A percentile compares a stretch with the other conserved stretches of the same genome.
Conservation (phyloP, 2,888 invertebrate species). For the Campoplex capitator region DNA sequence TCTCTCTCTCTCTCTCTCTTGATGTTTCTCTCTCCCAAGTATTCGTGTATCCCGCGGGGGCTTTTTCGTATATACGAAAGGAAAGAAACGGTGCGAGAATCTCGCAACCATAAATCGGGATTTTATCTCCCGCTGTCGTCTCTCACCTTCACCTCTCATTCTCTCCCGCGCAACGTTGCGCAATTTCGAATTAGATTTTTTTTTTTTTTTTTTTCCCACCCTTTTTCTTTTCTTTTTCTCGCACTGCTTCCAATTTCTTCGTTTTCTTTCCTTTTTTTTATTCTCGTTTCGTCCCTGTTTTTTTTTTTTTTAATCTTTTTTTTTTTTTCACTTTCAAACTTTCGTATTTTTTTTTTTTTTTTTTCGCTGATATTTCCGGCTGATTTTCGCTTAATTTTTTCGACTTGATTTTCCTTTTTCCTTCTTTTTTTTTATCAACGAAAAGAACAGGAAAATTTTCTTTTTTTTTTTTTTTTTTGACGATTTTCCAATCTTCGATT, state of each 20-base stretch:
- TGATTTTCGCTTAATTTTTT: too few species aligned
- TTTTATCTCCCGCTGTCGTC: conserved; percentile 82
- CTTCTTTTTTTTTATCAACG: too few species aligned
- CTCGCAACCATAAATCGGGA: conserved; percentile 82
- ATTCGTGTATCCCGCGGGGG: conserved; percentile 54
- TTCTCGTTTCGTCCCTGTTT: too few species aligned
- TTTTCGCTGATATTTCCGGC: too few species aligned
- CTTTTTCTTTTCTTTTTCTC: conserved; percentile 12
- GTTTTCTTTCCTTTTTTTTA: too few species aligned
- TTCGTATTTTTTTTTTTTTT: too few species aligned
- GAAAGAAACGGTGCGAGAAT: conserved; percentile 66
- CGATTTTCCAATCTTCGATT: too few species aligned
- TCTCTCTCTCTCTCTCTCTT: conserved; percentile 19
- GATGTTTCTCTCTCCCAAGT: conserved; percentile 11
- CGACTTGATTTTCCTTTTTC: too few species aligned
- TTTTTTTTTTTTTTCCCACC: conserved; percentile 37
- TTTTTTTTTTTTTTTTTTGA: too few species aligned
- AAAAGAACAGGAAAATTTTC: too few species aligned
- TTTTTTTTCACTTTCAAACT: too few species aligned
- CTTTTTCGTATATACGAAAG: conserved; percentile 47
- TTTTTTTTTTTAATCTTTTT: too few species aligned
- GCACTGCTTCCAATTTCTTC: conserved; percentile 13
- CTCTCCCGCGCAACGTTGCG: conserved; percentile 76
- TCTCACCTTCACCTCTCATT: conserved; percentile 71
- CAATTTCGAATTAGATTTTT: conserved; percentile 80